Evolutionary conservation across 1,140 invertebrate species (phyloP), one percentile per base, ranked within the genome.

Genomic region (Melitaea cinxia): DNA sequence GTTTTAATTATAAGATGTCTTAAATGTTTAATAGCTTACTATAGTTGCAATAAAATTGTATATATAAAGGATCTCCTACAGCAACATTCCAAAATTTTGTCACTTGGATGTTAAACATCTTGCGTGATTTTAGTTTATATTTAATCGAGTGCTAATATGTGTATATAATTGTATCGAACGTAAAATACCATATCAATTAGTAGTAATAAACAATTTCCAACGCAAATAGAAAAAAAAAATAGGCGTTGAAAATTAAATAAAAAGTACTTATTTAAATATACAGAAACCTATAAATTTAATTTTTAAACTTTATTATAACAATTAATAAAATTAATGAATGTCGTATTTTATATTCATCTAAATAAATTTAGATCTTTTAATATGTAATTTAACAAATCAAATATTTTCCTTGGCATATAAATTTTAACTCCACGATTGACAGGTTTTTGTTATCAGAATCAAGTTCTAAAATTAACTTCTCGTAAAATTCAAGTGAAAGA

Each of bases 81-180:
- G 85, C 85, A 76, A 72, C 85, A 88, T 88, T 88, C 85, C 85
- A 86, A 88, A 88, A 70, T 65, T 42, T 62, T 52, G 17, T 50
- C 50, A 52, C 52, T 35, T 45, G 65, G 68, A 75, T 81, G 81
- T 85, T 3, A 78, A 77, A 85, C 81, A 81, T 75, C 63, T 33
- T 15, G 28, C 54, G 54, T 39, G 21, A 47, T 28, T 30, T 28
- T 30, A 53, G 14, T 53, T 4, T 30, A 53, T 24, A 17, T 17
- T 21, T n/a, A 39, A 45, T 17, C 19, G 21, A 24, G 23, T 26
- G 39, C 52, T 47, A 23, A 21, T 23, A 21, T 4, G 12, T 47
- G 42, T 47, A 47, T 47, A 47, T 47, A 47, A 21, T 23, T 47
- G 0, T 33, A 33, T 2, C 14, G 37, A 23, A 47, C 4, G 4